Evolutionary conservation across 2,113 vertebrate genomes (phyloP).

Genomic region (Pollachius pollachius): DNA sequence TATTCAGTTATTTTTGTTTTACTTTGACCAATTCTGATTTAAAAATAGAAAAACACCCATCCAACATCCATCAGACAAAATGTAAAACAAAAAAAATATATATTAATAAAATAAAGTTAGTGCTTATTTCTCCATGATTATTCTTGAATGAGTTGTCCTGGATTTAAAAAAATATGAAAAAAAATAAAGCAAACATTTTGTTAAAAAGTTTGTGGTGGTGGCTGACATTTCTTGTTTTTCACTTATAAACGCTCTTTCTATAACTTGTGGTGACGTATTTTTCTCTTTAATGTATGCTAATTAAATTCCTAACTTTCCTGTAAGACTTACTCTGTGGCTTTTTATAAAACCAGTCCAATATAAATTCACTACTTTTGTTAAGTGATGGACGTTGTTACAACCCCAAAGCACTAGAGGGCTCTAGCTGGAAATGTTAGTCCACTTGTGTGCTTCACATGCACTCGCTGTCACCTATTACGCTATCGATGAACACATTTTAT

Average conservation of each 20-base stretch:
- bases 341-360: too few species aligned
- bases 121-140: constrained; percentile 77
- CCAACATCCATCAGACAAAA: constrained; percentile 51
- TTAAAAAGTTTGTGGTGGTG: constrained; percentile 45
- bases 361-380: too few species aligned
- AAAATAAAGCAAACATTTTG: constrained; percentile 79
- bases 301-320: too few species aligned
- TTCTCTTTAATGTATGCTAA: too few species aligned
- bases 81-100: constrained; percentile 45
- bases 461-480: too few species aligned
- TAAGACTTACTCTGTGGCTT: too few species aligned
- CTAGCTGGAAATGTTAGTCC: too few species aligned
- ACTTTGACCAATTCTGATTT: constrained; percentile 63
- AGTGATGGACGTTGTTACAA: too few species aligned
- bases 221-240: constrained; percentile 7
- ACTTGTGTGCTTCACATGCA: too few species aligned
- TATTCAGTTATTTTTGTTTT: constrained; percentile 67
- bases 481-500: too few species aligned
- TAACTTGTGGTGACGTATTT: not conserved
- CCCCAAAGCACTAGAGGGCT: too few species aligned
- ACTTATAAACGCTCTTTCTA: not conserved
- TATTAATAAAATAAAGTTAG: constrained; percentile 60
- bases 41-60: constrained; percentile 58
- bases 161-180: constrained; percentile 39
- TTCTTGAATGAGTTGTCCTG: constrained; percentile 77